Evolutionary conservation across 2,113 vertebrate genomes (phyloP), one percentile per base, ranked within the genome.

Genomic region (Microtus montanus): DNA sequence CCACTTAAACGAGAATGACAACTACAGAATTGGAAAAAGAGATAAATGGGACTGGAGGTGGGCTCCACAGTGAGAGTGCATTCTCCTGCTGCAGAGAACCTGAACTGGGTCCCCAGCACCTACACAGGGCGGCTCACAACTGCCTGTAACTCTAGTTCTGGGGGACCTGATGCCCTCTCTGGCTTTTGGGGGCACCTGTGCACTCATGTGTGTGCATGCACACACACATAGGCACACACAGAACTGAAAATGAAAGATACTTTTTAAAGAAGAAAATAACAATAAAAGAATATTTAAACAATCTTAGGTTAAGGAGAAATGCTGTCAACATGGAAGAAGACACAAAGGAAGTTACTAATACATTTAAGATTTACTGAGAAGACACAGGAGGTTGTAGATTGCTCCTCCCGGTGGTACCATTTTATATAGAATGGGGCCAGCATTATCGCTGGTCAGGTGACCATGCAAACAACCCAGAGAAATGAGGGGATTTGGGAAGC

Each of bases 261-360:
- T 9, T 38, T 83, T 83, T 38, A 10, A 64, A 73, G 28, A 8
- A 83, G 58, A 63, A 28, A 30, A 63, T 38, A 77, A 22, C 47
- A 49, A 61, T 33, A 41, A 75, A 61, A 22, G n/a, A 75, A 8
- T 71, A 86, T 73, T 44, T 63, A 49, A 8, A 71, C 49, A 61
- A 95, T 13, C 17, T 64, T 30, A 61, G n/a, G 17, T 20, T 89
- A 91, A 91, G n/a, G 30, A 94, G 35, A 93, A 54, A 84, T 30
- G 28, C 15, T 35, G 77, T 17, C 44, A 84, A n/a, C 12, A 61
- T 47, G 47, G 85, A 82, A 52, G 13, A 52, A 77, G 35, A 82
- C 64, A 88, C 41, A 54, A 33, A 95, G 68, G 71, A 89, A 93
- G 89, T 92, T 64, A 63, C 0, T 20, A 35, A 90, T 15, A 78